Percentiles rank a stretch among this genome's conserved stretches.
Evolutionary conservation across 2,113 vertebrate species (phyloP).

Genomic region (Hippolais icterina): DNA sequence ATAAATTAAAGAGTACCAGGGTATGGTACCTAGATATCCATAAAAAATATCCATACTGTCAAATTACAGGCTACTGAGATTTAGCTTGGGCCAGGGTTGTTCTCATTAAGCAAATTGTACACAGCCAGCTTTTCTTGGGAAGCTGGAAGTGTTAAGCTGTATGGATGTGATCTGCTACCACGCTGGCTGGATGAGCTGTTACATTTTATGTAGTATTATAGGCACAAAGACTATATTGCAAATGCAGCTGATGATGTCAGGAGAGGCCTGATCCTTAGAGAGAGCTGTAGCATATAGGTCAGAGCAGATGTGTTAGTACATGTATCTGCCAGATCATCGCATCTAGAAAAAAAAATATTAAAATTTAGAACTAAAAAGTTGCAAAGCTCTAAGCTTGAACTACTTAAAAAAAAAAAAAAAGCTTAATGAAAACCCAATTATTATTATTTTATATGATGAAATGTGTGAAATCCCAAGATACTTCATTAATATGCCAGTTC

Average conservation of each 20-base stretch:
- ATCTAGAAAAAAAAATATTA: background rate
- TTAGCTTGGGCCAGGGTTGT: background rate
- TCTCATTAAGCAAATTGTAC: background rate
- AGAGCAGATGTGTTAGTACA: background rate
- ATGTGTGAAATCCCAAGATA: background rate
- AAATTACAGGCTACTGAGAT: background rate
- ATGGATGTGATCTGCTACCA: background rate
- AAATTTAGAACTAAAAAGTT: background rate
- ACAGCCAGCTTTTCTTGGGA: background rate
- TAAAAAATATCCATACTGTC: background rate
- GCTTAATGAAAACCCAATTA: rapidly evolving
- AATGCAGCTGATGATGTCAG: background rate
- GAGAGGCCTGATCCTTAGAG: background rate
- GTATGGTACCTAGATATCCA: background rate
- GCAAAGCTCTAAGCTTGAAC: background rate
- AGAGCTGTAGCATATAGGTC: background rate
- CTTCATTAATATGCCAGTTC: background rate
- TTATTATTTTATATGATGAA: background rate
- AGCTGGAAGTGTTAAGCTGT: background rate
- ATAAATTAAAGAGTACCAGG: background rate
- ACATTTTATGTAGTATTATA: background rate
- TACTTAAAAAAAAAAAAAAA: background rate
- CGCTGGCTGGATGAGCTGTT: background rate
- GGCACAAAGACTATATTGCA: background rate
- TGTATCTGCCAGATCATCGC: background rate